phyloP scores from a whole-genome alignment of 2,113 vertebrate species.

The Xiphophorus couchianus region DNA sequence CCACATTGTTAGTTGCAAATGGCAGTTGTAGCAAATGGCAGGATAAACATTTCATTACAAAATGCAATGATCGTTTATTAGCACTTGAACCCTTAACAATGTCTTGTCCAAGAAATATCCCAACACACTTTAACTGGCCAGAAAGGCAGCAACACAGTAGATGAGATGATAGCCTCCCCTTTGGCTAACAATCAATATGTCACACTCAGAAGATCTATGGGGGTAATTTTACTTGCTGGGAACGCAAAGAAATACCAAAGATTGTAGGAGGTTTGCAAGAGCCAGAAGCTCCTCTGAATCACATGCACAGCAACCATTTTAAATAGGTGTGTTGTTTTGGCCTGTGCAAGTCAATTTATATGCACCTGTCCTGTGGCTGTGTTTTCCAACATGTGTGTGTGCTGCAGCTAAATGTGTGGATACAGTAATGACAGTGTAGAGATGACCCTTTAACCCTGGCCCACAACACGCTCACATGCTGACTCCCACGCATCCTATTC shows the following conservation, averaged over 20 bases:
- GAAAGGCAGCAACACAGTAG: constrained; percentile 28
- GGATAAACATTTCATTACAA: constrained; percentile 18
- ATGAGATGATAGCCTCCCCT: constrained; percentile 61
- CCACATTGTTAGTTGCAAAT: neutral
- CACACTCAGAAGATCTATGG: constrained; percentile 64
- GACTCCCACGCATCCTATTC: constrained; percentile 61
- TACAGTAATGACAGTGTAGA: constrained; percentile 62
- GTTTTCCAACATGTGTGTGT: neutral
- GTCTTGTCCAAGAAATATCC: constrained; percentile 31
- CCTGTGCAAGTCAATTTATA: neutral
- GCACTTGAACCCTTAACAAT: constrained; percentile 26
- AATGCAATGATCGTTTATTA: constrained; percentile 6
- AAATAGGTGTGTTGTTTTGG: neutral
- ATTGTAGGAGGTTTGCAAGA: constrained; percentile 33
- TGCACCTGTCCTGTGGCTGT: constrained; percentile 17
- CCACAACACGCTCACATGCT: constrained; percentile 58
- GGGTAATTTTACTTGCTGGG: constrained; percentile 58
- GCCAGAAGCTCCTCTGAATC: constrained; percentile 9
- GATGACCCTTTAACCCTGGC: constrained; percentile 63
- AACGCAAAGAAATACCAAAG: constrained; percentile 22
- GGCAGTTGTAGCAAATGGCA: neutral
- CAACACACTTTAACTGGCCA: constrained; percentile 26
- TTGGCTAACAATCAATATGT: constrained; percentile 63
- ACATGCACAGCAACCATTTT: constrained; percentile 7
- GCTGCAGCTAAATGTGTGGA: constrained; percentile 44